Base-by-base conservation (phyloP, 1,140 invertebrate genomes). In the Drosophila virilis region DNA sequence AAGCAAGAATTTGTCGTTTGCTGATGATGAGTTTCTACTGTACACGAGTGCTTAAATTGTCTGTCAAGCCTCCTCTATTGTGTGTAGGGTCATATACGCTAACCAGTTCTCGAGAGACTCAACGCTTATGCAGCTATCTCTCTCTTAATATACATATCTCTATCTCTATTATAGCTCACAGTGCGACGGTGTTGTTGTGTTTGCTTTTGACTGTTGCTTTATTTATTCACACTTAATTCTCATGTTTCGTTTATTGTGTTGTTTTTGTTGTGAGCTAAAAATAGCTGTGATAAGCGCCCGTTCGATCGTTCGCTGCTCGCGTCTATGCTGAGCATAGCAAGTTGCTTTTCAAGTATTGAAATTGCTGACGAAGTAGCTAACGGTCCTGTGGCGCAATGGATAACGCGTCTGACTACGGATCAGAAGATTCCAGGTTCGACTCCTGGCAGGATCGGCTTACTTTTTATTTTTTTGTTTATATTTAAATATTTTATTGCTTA, bases 361-460 rank as follows among this genome's bases (percentile, higher is more conserved):
- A 32, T 55, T 8, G 57, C 5, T 8, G 1, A 0, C 0, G 1
- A 0, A 0, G 0, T 13, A 0, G 1, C 8, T 57, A 57, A 9
- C 58, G 94, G 94, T 94, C 94, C 93, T 94, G 94, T 95, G 94
- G 94, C 94, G 94, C 94, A 95, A 95, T 93, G 94, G 94, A 95
- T 95, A 95, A 95, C 94, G 94, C 94, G 94, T 94, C 94, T 92
- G 94, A 94, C 94, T 95, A 94, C 94, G 94, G 94, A 95, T 94
- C 94, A 95, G 94, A 94, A 95, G 94, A 95, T 95, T 95, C 94
- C 94, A 95, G 94, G 94, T 95, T 95, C 94, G 94, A 95, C 94
- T 95, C 94, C 94, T 95, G 94, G 94, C 94, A 94, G 93, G 94
- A 93, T 94, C 94, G 94, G 58, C 12, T 55, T n/a, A n/a, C 1